phyloP scores from a whole-genome alignment of 1,140 invertebrate genomes.

The Goniozus legneri region DNA sequence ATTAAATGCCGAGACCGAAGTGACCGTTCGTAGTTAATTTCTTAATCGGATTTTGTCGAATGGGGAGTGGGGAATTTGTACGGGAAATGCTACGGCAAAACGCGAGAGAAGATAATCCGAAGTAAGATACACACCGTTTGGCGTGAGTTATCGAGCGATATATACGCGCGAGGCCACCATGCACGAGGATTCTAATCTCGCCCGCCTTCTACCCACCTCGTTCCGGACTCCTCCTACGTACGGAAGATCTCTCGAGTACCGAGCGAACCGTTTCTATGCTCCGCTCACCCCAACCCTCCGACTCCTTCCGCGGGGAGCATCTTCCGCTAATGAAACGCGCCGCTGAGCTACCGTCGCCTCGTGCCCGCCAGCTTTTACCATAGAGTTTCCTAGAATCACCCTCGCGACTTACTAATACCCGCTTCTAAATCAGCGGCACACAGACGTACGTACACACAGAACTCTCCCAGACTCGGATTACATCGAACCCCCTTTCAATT shows the following conservation, averaged over 20 bases:
- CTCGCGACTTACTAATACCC: constrained; percentile 38
- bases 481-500: no score
- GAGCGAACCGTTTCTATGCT: constrained; percentile 11
- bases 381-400: constrained; percentile 30
- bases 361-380: constrained; percentile 43
- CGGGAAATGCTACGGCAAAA: no score
- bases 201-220: constrained; percentile 28
- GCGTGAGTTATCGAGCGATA: constrained; percentile 32
- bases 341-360: constrained; percentile 52
- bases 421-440: constrained; percentile 21
- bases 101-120: constrained; percentile 15
- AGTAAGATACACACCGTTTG: constrained; percentile 20
- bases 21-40: no score
- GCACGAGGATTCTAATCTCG: constrained; percentile 52
- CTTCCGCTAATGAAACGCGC: constrained; percentile 55
- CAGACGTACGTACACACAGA: no score
- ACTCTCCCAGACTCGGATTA: no score
- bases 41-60: no score
- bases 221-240: constrained; percentile 27
- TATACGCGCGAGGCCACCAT: constrained; percentile 35
- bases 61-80: no score
- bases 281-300: constrained; percentile 10
- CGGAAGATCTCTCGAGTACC: no score
- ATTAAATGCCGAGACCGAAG: no score
- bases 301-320: constrained; percentile 44